Percentiles rank a stretch among this genome's conserved stretches.
Conservation (phyloP, 1,140 invertebrate species). For the Eulimnadia texana region DNA sequence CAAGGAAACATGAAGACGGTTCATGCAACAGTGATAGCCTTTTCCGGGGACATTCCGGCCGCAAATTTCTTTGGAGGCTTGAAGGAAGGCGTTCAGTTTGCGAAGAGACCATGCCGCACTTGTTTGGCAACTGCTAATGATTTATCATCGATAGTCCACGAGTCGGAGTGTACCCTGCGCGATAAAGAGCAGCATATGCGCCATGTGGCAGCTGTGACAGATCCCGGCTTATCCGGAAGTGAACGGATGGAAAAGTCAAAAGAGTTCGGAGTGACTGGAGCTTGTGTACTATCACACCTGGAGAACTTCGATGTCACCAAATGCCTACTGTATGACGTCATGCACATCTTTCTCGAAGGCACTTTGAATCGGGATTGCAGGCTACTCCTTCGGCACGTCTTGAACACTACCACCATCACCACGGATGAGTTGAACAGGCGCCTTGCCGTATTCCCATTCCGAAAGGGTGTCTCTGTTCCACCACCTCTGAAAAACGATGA, state of each 20-base stretch:
- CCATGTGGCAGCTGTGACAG: not conserved
- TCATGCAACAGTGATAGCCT: not conserved
- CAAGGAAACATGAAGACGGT: not conserved
- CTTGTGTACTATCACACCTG: not conserved
- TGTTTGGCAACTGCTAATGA: not conserved
- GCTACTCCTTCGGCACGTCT: not conserved
- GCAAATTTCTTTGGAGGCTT: not conserved
- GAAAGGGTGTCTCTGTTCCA: not conserved
- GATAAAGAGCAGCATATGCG: not conserved
- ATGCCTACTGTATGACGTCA: not conserved
- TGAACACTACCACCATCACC: not conserved
- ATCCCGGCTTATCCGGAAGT: not conserved
- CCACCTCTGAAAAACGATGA: too few relatives aligned
- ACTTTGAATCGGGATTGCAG: not conserved
- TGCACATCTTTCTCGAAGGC: not conserved
- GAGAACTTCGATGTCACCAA: not conserved
- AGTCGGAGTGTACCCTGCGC: not conserved
- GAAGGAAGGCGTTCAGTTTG: not conserved
- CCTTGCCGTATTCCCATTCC: not conserved
- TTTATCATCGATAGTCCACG: not conserved
- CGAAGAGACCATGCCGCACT: not conserved
- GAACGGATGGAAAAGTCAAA: not conserved
- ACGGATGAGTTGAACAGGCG: not conserved
- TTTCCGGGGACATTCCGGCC: not conserved
- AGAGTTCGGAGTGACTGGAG: not conserved